A percentile compares a stretch with the other conserved stretches of the same genome.
phyloP scores from a whole-genome alignment of 2,888 invertebrate genomes.

The Hartigia nigra region DNA sequence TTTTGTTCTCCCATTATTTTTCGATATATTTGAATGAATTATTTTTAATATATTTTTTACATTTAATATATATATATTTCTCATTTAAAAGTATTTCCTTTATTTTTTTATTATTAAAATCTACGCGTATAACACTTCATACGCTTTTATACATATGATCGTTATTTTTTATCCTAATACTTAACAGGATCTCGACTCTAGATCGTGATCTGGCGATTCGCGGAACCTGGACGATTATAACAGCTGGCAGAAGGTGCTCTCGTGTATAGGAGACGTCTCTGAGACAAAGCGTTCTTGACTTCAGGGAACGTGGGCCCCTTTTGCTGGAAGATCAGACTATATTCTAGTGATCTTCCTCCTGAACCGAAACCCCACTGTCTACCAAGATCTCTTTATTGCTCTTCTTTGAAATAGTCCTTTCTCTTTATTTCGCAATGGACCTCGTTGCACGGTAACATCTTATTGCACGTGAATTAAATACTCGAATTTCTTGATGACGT shows the following conservation, averaged over 20 bases:
- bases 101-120: neutral
- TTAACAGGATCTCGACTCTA: neutral
- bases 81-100: neutral
- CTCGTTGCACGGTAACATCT: neutral
- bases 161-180: neutral
- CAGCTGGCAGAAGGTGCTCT: constrained; percentile 1
- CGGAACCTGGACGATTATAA: neutral
- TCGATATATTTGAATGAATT: neutral
- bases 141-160: neutral
- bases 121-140: neutral
- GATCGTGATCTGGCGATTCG: constrained; percentile 4
- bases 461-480: neutral
- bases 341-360: constrained; percentile 16
- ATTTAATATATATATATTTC: neutral
- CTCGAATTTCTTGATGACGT: neutral
- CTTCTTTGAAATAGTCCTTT: neutral
- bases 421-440: neutral
- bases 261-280: constrained; percentile 6
- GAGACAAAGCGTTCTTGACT: constrained; percentile 12
- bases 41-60: neutral
- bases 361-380: constrained; percentile 11
- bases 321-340: constrained; percentile 18
- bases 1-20: neutral
- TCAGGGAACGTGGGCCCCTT: constrained; percentile 18
- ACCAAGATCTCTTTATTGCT: neutral